These are phyloP conservation scores for Mobula birostris DNA, from an alignment of 2,113 vertebrate species.

Conservation along the genomic window DNA sequence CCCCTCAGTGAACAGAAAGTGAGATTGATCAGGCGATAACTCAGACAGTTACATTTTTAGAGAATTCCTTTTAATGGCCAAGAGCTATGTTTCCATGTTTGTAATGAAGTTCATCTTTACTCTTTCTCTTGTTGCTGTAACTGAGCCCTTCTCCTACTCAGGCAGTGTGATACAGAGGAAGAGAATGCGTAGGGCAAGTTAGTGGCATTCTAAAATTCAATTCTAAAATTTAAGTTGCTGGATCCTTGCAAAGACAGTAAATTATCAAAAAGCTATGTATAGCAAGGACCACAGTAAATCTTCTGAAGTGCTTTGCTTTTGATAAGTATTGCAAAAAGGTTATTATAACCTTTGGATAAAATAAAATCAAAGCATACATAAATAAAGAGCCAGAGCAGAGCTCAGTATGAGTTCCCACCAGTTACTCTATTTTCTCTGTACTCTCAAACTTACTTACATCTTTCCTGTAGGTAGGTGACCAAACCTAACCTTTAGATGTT, in stretches of 20 bases:
- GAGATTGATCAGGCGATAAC: neutral
- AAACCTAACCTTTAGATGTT: no score
- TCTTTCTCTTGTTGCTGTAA: neutral
- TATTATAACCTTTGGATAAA: neutral
- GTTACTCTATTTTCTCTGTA: neutral
- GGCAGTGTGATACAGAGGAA: no score
- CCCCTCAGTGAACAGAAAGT: neutral
- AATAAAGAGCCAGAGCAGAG: neutral
- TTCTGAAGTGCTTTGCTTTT: neutral
- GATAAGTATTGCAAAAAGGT: neutral
- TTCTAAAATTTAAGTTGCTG: no score
- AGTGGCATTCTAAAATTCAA: no score
- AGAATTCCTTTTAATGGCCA: neutral
- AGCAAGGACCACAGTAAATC: no score
- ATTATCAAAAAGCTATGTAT: no score
- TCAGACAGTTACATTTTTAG: neutral
- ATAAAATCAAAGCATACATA: neutral
- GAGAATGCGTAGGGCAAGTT: no score
- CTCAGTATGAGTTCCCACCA: neutral
- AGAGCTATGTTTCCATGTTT: neutral
- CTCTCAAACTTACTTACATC: no score
- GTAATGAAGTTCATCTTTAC: neutral
- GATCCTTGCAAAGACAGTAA: no score
- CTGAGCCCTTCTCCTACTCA: neutral
- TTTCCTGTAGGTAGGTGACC: no score